These are phyloP conservation scores for Melanotaenia duboulayi DNA, from an alignment of 2,113 vertebrate species.

Conservation along the genomic window DNA sequence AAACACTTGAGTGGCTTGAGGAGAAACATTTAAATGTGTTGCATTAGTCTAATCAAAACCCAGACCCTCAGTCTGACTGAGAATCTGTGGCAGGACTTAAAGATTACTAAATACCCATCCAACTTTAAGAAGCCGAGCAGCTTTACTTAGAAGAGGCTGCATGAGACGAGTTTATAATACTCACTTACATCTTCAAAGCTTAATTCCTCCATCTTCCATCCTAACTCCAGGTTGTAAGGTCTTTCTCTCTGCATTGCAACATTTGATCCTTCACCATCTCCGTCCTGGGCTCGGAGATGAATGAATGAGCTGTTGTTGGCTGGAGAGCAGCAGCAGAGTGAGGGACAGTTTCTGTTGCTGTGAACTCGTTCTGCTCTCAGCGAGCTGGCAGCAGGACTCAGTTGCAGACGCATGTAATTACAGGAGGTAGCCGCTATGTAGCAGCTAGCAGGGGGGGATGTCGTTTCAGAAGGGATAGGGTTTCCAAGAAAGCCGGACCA, in stretches of 20 bases:
- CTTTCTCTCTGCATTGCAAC: neutral
- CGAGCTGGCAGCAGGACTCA: conserved; percentile 12
- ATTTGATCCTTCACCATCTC: neutral
- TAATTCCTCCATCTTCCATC: too few species aligned
- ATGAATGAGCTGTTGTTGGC: conserved; percentile 33
- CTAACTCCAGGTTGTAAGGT: too few species aligned
- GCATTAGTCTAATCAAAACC: too few species aligned
- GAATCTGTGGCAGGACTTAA: too few species aligned
- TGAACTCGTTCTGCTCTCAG: conserved; percentile 3
- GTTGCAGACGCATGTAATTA: conserved; percentile 57
- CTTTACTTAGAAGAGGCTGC: too few species aligned
- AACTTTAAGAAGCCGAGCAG: too few species aligned
- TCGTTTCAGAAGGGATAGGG: conserved; percentile 49
- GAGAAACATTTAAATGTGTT: too few species aligned
- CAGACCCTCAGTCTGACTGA: too few species aligned
- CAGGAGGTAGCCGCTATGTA: conserved; percentile 28
- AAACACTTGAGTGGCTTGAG: too few species aligned
- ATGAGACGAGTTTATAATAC: too few species aligned
- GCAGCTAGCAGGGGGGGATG: conserved; percentile 35
- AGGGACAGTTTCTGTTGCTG: conserved; percentile 23
- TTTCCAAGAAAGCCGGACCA: conserved; percentile 6
- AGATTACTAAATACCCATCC: too few species aligned
- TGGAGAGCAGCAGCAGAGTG: neutral
- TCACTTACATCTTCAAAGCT: too few species aligned
- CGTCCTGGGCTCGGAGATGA: conserved; percentile 4